Conservation (phyloP, 2,797 vertebrate genomes). For the Notolabrus celidotus region DNA sequence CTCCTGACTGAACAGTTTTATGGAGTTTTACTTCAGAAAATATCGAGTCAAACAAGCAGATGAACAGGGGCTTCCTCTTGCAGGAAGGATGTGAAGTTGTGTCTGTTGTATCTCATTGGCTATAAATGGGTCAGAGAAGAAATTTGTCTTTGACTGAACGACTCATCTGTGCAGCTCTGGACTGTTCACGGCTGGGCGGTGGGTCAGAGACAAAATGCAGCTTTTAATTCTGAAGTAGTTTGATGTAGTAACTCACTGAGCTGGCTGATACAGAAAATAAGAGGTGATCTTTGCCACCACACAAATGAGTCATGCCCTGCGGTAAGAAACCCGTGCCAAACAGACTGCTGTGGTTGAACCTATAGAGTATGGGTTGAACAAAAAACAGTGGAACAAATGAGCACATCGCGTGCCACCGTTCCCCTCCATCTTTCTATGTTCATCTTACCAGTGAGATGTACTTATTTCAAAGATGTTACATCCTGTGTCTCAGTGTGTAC, state of each 20-base stretch:
- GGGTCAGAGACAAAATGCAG: background rate
- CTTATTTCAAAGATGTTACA: conserved; percentile 7
- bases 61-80: conserved; percentile 64
- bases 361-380: too few relatives aligned
- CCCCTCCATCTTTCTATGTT: background rate
- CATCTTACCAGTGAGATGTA: background rate
- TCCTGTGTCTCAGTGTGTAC: conserved; percentile 18
- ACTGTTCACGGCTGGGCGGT: background rate
- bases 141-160: conserved; percentile 47
- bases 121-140: conserved; percentile 53
- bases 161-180: conserved; percentile 24
- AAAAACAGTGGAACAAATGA: background rate
- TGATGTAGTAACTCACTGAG: background rate
- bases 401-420: conserved; percentile 10
- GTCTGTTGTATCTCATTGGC: conserved; percentile 62
- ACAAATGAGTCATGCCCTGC: too few relatives aligned
- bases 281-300: background rate
- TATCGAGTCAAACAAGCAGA: conserved; percentile 10
- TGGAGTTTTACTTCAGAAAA: conserved; percentile 22
- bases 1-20: conserved; percentile 32
- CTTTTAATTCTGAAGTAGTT: background rate
- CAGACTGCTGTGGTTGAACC: too few relatives aligned
- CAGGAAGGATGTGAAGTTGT: conserved; percentile 79
- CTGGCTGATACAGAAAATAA: background rate
- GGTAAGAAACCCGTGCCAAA: too few relatives aligned